Evolutionary conservation across 2,113 vertebrate species (phyloP).

Genomic region (Boulengeromyrus knoepffleri): DNA sequence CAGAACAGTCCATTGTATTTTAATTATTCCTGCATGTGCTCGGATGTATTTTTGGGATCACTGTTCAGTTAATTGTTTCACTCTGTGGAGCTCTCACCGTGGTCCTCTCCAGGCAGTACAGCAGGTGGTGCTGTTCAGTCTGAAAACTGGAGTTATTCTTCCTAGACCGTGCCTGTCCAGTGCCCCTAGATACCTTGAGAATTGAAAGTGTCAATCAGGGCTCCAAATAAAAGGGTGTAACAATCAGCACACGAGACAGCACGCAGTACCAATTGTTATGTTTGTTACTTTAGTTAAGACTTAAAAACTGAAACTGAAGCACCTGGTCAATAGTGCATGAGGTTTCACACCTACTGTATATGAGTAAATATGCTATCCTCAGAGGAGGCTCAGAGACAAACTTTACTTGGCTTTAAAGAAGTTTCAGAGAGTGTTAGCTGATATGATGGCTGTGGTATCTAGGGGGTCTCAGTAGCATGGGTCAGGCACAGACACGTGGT

Average conservation of each 20-base stretch:
- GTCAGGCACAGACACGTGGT: not conserved
- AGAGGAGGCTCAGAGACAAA: not conserved
- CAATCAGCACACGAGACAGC: not conserved
- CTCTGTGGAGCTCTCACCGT: constrained; percentile 18
- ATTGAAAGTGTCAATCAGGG: not conserved
- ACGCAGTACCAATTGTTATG: not conserved
- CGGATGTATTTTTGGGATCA: not conserved
- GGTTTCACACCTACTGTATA: not conserved
- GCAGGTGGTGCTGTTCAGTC: constrained; percentile 15
- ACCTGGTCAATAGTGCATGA: not conserved
- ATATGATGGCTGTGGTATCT: not conserved
- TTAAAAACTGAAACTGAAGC: not conserved
- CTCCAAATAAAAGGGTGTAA: not conserved
- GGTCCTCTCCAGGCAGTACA: constrained; percentile 13
- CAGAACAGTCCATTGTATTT: not conserved
- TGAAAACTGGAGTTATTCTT: not conserved
- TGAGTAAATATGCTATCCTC: not conserved
- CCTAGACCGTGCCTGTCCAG: not conserved
- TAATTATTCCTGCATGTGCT: not conserved
- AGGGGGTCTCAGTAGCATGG: not conserved
- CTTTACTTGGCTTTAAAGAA: not conserved
- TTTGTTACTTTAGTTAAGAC: not conserved
- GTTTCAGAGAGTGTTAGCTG: not conserved
- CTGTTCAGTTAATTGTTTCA: not conserved
- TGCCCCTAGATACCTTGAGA: not conserved